Evolutionary conservation across 92 coral and sea anemone species (phyloP).

Genomic region (Bergia sp.): DNA sequence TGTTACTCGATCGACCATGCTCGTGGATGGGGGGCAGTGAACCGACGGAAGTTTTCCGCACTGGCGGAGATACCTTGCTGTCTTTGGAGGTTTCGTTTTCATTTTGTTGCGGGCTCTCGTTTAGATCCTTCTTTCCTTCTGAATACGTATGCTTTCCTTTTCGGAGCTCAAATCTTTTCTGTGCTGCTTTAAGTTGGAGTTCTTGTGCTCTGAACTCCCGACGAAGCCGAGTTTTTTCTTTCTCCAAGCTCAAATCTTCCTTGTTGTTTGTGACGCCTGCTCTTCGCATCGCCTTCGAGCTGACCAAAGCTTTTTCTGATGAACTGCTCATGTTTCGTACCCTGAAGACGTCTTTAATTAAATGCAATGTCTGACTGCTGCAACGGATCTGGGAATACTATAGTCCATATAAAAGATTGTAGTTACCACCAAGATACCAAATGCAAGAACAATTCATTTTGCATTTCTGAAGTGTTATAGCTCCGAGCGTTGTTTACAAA

Average conservation of each 20-base stretch:
- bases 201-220: constrained; percentile 41
- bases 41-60: constrained; percentile 6
- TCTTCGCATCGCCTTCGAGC: constrained; percentile 26
- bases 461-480: neutral
- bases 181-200: constrained; percentile 27
- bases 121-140: neutral
- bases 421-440: neutral
- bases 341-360: too few species aligned
- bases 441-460: neutral
- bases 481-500: neutral
- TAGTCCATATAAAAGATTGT: neutral
- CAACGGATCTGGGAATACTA: neutral
- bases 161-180: constrained; percentile 36
- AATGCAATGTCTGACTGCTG: neutral
- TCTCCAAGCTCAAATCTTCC: constrained; percentile 26
- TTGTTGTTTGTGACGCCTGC: constrained; percentile 20
- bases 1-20: neutral
- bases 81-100: constrained; percentile 3
- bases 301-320: constrained; percentile 1
- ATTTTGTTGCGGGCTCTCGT: neutral
- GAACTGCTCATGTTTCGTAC: constrained; percentile 11
- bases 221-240: constrained; percentile 34
- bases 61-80: neutral
- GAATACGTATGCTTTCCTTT: constrained; percentile 22
- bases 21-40: constrained; percentile 25